Conservation (phyloP, 2,113 vertebrate species). For the Ciconia stormi region DNA sequence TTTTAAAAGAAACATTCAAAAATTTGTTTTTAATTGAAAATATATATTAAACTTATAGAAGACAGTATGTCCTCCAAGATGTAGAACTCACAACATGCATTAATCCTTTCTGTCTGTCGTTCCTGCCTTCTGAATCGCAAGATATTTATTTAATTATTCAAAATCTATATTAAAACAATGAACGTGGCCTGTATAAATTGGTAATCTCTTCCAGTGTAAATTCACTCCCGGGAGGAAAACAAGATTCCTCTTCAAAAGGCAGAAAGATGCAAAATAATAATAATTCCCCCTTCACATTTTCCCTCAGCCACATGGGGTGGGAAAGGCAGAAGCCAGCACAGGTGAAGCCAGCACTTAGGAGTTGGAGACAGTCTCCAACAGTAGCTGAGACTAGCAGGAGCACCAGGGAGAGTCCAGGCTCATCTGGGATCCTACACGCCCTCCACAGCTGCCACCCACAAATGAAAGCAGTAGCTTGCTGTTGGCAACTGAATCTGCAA, state of each 20-base stretch:
- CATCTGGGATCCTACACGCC: not conserved
- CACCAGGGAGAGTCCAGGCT: not conserved
- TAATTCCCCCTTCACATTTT: not conserved
- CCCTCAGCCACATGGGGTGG: no score
- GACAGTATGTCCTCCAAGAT: not conserved
- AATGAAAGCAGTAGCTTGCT: not conserved
- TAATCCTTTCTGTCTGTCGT: not conserved
- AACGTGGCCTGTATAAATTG: not conserved
- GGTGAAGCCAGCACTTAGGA: not conserved
- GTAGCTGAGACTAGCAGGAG: not conserved
- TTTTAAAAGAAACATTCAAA: slow-evolving; percentile 33
- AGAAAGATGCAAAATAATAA: not conserved
- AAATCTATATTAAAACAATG: not conserved
- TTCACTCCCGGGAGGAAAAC: not conserved
- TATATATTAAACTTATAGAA: not conserved
- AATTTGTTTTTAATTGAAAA: slow-evolving; percentile 23
- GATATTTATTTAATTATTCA: not conserved
- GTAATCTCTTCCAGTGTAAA: not conserved
- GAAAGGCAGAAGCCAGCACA: not conserved
- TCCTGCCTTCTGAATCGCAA: not conserved
- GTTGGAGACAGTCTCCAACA: fast-evolving
- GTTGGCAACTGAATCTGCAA: not conserved
- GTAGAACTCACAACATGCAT: not conserved
- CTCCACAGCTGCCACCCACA: not conserved
- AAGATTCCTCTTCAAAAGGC: not conserved